Conservation (phyloP, 2,888 invertebrate genomes). For the Busseola fusca region DNA sequence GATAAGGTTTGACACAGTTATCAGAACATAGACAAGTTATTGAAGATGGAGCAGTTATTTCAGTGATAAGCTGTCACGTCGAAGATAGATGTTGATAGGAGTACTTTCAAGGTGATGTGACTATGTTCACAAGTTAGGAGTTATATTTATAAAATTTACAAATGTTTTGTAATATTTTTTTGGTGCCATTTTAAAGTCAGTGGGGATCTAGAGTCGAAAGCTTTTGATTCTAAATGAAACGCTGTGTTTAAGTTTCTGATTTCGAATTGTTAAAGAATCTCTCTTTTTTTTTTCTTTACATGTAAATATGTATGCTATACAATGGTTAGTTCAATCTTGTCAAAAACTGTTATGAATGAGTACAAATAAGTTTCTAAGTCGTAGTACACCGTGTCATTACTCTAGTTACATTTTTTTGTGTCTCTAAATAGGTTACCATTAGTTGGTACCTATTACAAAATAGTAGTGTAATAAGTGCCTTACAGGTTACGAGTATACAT, state of each 20-base stretch:
- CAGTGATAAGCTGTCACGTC: conserved; percentile 70
- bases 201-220: neutral
- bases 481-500: neutral
- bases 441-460: conserved; percentile 7
- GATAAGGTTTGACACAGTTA: conserved; percentile 61
- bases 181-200: neutral
- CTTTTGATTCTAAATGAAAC: neutral
- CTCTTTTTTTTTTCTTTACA: neutral
- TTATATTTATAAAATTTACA: conserved; percentile 29
- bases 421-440: conserved; percentile 13
- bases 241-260: neutral
- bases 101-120: conserved; percentile 63
- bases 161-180: conserved; percentile 28
- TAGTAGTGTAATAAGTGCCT: conserved; percentile 8
- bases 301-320: neutral
- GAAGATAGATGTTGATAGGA: conserved; percentile 66
- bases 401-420: conserved; percentile 22
- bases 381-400: conserved; percentile 28
- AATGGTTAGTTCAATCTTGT: neutral
- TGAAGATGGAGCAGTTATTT: conserved; percentile 65
- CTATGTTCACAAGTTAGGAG: conserved; percentile 44
- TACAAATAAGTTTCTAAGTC: conserved; percentile 2
- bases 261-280: neutral
- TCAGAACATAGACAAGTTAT: conserved; percentile 46
- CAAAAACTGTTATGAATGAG: neutral